Conservation (phyloP, 1,140 invertebrate genomes). For the Heliothis subflexa region DNA sequence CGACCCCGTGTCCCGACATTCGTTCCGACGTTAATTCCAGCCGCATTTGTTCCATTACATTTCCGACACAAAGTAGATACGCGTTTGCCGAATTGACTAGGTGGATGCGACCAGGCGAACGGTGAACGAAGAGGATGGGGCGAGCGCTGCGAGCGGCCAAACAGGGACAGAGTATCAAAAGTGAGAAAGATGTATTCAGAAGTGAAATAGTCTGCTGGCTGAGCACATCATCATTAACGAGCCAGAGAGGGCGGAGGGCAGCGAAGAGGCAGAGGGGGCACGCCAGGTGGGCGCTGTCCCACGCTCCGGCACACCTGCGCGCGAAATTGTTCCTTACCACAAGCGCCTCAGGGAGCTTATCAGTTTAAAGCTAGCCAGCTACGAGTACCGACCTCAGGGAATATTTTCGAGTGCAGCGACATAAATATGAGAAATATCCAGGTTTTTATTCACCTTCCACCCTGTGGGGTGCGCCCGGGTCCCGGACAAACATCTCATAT, state of each 20-base stretch:
- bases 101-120: conserved; percentile 83
- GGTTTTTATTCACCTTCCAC: conserved; percentile 78
- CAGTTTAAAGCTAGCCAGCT: conserved; percentile 60
- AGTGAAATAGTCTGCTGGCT: conserved; percentile 87
- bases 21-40: conserved; percentile 85
- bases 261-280: conserved; percentile 84
- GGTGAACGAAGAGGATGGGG: conserved; percentile 63
- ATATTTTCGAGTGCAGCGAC: conserved; percentile 83
- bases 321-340: conserved; percentile 77
- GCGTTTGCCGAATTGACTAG: conserved; percentile 86
- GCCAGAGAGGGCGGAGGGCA: conserved; percentile 85
- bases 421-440: conserved; percentile 85
- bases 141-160: conserved; percentile 58
- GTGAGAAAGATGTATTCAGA: conserved; percentile 88
- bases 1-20: conserved; percentile 83
- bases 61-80: conserved; percentile 86
- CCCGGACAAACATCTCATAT: conserved; percentile 67
- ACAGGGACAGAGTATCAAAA: conserved; percentile 81
- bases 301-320: conserved; percentile 76
- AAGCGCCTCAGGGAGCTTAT: conserved; percentile 66
- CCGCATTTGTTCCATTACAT: conserved; percentile 86
- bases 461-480: conserved; percentile 54
- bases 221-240: conserved; percentile 87
- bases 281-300: conserved; percentile 80
- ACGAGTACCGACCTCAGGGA: conserved; percentile 70